Conservation (phyloP, 2,888 invertebrate genomes). For the Liopterus haemorrhoidalis region DNA sequence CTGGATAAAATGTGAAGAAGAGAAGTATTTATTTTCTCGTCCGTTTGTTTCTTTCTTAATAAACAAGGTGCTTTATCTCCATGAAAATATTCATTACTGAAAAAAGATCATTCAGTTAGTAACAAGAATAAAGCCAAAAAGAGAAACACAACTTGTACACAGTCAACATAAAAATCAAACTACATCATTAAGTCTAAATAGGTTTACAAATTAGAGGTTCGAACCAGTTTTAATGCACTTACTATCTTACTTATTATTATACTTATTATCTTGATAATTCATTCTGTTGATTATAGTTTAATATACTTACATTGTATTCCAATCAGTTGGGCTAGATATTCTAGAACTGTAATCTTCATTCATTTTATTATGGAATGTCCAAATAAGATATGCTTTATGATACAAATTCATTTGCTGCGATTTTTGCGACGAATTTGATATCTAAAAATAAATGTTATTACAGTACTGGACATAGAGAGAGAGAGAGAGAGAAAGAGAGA, state of each 20-base stretch:
- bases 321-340: slow-evolving; percentile 9
- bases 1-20: slow-evolving; percentile 63
- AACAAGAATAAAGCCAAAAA: slow-evolving; percentile 5
- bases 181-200: not conserved
- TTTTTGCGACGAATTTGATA: slow-evolving; percentile 2
- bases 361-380: slow-evolving; percentile 35
- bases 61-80: slow-evolving; percentile 51
- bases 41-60: slow-evolving; percentile 58
- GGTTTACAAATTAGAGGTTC: too few species aligned
- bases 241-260: too few species aligned
- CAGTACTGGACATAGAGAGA: not conserved
- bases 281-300: too few species aligned
- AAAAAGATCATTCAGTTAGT: slow-evolving; percentile 27
- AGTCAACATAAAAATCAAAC: not conserved
- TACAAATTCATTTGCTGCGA: slow-evolving; percentile 11
- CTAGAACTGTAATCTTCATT: slow-evolving; percentile 12
- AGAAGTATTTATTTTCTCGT: slow-evolving; percentile 56
- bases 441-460: slow-evolving; percentile 6
- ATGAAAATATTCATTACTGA: slow-evolving; percentile 53
- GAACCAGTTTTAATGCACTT: too few species aligned
- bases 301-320: slow-evolving; percentile 24
- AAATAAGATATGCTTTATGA: slow-evolving; percentile 31
- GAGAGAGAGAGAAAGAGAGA: too few species aligned
- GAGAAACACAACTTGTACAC: slow-evolving; percentile 3
- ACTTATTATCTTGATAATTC: too few species aligned